Conservation (phyloP, 2,113 vertebrate genomes). For the Scophthalmus maximus region DNA sequence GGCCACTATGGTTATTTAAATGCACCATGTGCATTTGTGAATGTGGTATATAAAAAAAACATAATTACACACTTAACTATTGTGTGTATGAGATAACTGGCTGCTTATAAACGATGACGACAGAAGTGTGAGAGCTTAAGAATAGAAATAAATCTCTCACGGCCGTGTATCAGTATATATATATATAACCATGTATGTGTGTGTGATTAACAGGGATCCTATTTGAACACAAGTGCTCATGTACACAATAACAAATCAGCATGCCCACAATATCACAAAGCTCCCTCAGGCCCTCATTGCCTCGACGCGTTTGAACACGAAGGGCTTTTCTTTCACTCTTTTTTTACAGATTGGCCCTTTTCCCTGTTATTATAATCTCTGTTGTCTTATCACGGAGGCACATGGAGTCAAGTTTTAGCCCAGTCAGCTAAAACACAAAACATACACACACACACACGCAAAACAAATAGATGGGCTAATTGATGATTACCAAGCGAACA, state of each 20-base stretch:
- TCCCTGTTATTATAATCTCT: conserved; percentile 41
- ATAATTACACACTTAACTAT: too few relatives aligned
- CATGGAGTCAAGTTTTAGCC: conserved; percentile 52
- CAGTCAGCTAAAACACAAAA: conserved; percentile 59
- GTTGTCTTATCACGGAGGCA: conserved; percentile 60
- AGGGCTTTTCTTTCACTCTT: conserved; percentile 40
- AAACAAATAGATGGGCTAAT: conserved; percentile 34
- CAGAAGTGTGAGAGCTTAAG: conserved; percentile 1
- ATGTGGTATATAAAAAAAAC: too few relatives aligned
- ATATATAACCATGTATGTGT: conserved; percentile 11
- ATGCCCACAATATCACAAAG: conserved; percentile 45
- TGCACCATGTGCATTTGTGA: too few relatives aligned
- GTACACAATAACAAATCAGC: conserved; percentile 48
- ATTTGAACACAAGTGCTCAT: conserved; percentile 28
- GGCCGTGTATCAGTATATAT: conserved; percentile 13
- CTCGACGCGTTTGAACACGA: conserved; percentile 58
- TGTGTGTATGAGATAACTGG: background rate
- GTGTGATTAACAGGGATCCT: conserved; percentile 24
- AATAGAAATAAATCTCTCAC: background rate
- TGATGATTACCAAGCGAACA: too few relatives aligned
- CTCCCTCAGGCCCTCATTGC: conserved; percentile 34
- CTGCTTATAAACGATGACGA: conserved; percentile 3
- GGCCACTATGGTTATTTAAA: background rate
- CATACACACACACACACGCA: background rate
- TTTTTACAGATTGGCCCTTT: conserved; percentile 31